These are phyloP conservation scores for Karalla daura DNA, from an alignment of 2,797 vertebrate species.

Conservation along the genomic window DNA sequence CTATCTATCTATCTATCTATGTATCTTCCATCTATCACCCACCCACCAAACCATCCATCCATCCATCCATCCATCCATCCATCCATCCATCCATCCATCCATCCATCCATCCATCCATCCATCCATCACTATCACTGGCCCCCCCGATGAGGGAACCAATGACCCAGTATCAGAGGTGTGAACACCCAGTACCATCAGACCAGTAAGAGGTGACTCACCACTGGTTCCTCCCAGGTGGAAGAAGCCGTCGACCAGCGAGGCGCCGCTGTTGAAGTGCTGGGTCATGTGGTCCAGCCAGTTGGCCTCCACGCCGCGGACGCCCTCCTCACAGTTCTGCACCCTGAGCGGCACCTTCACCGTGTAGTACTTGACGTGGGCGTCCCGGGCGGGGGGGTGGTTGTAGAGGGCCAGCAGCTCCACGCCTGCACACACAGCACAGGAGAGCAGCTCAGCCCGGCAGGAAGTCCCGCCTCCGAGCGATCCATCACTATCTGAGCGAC, in stretches of 20 bases:
- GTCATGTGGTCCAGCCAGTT: slow-evolving; percentile 99
- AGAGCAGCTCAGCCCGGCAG: not conserved
- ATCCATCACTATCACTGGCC: no score
- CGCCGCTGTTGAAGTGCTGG: slow-evolving; percentile 96
- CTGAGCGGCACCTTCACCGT: slow-evolving; percentile 93
- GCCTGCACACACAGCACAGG: slow-evolving; percentile 67
- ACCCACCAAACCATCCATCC: no score
- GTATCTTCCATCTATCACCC: no score
- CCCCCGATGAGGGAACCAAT: no score
- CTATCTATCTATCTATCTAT: no score
- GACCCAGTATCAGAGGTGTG: no score
- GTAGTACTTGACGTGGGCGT: slow-evolving; percentile 90
- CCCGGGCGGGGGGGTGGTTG: slow-evolving; percentile 88
- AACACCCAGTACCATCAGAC: no score
- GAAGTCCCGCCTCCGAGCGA: no score
- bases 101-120: no score
- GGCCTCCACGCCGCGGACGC: slow-evolving; percentile 89
- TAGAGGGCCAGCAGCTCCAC: slow-evolving; percentile 91
- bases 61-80: no score
- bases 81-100: no score
- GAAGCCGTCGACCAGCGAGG: slow-evolving; percentile 92
- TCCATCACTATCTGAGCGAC: no score
- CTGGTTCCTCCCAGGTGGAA: slow-evolving; percentile 89
- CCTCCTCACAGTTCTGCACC: slow-evolving; percentile 88
- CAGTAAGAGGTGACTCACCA: slow-evolving; percentile 80